Evolutionary conservation across 2,888 invertebrate species (phyloP), one percentile per base, ranked within the genome.

Genomic region (Coremacera marginata): DNA sequence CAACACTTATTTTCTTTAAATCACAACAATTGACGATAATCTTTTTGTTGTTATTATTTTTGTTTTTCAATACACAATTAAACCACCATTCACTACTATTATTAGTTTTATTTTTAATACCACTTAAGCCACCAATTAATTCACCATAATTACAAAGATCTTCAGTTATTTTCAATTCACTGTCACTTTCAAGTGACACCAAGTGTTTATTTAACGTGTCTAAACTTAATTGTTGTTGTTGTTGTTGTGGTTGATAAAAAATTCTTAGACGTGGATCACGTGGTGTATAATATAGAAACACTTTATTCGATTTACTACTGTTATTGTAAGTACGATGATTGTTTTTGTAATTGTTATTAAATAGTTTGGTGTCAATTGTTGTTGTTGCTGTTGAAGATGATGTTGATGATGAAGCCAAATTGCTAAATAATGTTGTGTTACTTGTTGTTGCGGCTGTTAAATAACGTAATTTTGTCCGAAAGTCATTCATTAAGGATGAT

Each of bases 401-500:
- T 14, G 77, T 14, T 16, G 74, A 37, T 14, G 76, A n/a, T 19
- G 74, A 37, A 34, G 60, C 25, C 19, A 55, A 55, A 22, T 55
- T 77, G 75, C 67, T 78, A 80, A 44, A 77, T 81, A 80, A 68
- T 68, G 78, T 67, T 77, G 76, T 71, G 77, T 81, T 80, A 71
- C 60, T 67, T 55, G n/a, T 65, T 72, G 80, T 79, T 82, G 81
- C 83, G 71, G 80, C 81, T 82, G 81, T 82, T 82, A 82, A 79
- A 81, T 84, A 83, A 82, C 83, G 84, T 81, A 84, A 83, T 83
- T 88, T 88, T 79, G 85, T 86, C 87, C 88, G 86, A 85, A 87
- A 84, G 84, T 87, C 89, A 88, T 89, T 87, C 89, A 89, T 89
- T 86, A 89, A 89, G 87, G 88, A 87, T 83, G 84, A 84, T 85